phyloP scores from a whole-genome alignment of 2,888 invertebrate genomes.

The Chrysolina haemoptera region DNA sequence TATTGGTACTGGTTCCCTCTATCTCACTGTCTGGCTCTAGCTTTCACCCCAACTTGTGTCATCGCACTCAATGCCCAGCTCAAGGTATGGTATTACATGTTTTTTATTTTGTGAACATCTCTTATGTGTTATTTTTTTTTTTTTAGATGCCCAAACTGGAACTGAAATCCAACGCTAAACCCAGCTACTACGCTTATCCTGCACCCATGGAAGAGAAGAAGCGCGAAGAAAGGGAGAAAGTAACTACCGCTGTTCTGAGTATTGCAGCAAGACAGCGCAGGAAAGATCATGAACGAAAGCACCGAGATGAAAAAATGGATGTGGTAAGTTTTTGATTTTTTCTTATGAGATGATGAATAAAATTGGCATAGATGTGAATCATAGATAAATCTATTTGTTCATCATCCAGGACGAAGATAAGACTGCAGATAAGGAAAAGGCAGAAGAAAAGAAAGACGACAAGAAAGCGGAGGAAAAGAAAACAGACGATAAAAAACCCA shows the following conservation, averaged over 20 bases:
- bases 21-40: slow-evolving; percentile 94
- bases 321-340: slow-evolving; percentile 72
- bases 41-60: slow-evolving; percentile 96
- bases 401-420: slow-evolving; percentile 55
- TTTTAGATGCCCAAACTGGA: slow-evolving; percentile 91
- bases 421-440: slow-evolving; percentile 68
- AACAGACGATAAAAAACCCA: slow-evolving; percentile 66
- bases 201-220: slow-evolving; percentile 98
- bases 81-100: slow-evolving; percentile 69
- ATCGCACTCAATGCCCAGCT: slow-evolving; percentile 95
- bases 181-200: slow-evolving; percentile 96
- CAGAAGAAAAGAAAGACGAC: slow-evolving; percentile 75
- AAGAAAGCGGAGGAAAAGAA: slow-evolving; percentile 43
- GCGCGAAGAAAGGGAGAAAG: slow-evolving; percentile 97
- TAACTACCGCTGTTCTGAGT: slow-evolving; percentile 97
- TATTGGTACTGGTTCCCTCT: slow-evolving; percentile 99
- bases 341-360: not conserved
- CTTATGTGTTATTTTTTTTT: not conserved
- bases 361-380: not conserved
- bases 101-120: not conserved
- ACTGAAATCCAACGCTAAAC: slow-evolving; percentile 92
- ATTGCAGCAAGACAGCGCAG: slow-evolving; percentile 95
- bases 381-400: not conserved
- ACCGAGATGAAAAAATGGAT: slow-evolving; percentile 85
- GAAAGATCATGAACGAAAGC: slow-evolving; percentile 81